Conservation (phyloP, 1,140 invertebrate species). For the Diplogasteroides magnus region DNA sequence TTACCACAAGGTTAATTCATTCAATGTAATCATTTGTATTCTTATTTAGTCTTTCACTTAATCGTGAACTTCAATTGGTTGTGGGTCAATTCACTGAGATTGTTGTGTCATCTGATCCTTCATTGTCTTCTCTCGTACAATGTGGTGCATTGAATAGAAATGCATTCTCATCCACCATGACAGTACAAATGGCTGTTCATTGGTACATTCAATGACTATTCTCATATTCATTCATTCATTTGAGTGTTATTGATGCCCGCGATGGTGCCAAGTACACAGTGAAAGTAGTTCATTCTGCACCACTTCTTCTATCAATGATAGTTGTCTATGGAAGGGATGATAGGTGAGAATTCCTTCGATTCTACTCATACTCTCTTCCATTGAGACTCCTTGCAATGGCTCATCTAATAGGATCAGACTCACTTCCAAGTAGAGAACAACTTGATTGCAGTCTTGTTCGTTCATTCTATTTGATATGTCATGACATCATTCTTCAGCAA, state of each 20-base stretch:
- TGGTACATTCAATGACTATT: constrained; percentile 13
- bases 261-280: constrained; percentile 33
- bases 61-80: constrained; percentile 33
- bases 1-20: constrained; percentile 32
- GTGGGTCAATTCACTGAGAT: constrained; percentile 31
- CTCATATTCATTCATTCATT: neutral
- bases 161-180: constrained; percentile 14
- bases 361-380: neutral
- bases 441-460: constrained; percentile 34
- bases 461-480: neutral
- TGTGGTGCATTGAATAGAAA: constrained; percentile 30
- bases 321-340: constrained; percentile 37
- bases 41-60: constrained; percentile 30
- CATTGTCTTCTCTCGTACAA: constrained; percentile 26
- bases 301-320: constrained; percentile 33
- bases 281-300: constrained; percentile 37
- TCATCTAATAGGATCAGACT: constrained; percentile 36
- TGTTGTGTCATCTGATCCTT: constrained; percentile 19
- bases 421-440: constrained; percentile 33
- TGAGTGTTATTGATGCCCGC: constrained; percentile 30
- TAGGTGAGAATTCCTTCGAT: neutral
- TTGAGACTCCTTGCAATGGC: constrained; percentile 33
- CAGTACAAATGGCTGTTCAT: constrained; percentile 32
- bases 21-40: neutral
- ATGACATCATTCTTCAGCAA: constrained; percentile 21